These are phyloP conservation scores for Tetranychus urticae DNA, from an alignment of 1,140 invertebrate genomes.

Conservation along the genomic window DNA sequence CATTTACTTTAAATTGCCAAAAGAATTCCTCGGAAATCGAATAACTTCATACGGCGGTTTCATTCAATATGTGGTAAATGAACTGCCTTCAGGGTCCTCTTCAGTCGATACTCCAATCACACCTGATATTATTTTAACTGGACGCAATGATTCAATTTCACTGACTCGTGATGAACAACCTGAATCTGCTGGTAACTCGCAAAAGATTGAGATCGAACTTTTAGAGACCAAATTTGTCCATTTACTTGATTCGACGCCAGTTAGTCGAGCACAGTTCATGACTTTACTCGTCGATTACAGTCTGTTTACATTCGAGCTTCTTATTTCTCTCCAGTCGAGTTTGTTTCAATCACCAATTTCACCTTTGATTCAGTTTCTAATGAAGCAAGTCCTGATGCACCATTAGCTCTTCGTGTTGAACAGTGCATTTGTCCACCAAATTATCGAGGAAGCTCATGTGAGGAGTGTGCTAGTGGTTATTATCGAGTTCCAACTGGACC, in stretches of 20 bases:
- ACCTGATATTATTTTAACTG: conserved; percentile 21
- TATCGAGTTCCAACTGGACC: conserved; percentile 41
- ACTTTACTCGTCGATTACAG: conserved; percentile 51
- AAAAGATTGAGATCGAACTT: conserved; percentile 21
- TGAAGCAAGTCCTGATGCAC: conserved; percentile 21
- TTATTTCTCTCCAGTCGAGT: conserved; percentile 46
- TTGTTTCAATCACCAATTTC: conserved; percentile 37
- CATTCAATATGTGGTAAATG: conserved; percentile 48
- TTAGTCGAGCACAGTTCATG: conserved; percentile 72
- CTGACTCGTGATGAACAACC: conserved; percentile 50
- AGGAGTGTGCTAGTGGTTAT: conserved; percentile 71
- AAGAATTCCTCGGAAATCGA: conserved; percentile 43
- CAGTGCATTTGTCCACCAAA: conserved; percentile 73
- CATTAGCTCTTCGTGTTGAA: conserved; percentile 40
- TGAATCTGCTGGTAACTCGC: conserved; percentile 18
- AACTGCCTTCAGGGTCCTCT: conserved; percentile 21
- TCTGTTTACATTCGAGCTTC: conserved; percentile 62
- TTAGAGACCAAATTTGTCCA: conserved; percentile 44
- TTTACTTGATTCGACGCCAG: conserved; percentile 29
- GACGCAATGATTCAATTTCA: conserved; percentile 37
- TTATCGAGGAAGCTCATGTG: conserved; percentile 70
- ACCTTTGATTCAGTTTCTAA: conserved; percentile 38
- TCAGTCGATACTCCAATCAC: conserved; percentile 11
- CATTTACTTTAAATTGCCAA: conserved; percentile 51
- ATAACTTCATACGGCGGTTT: conserved; percentile 66